Percentiles rank a stretch among this genome's conserved stretches.
These are phyloP conservation scores for Camponotus floridanus DNA, from an alignment of 1,140 invertebrate species.

Conservation along the genomic window DNA sequence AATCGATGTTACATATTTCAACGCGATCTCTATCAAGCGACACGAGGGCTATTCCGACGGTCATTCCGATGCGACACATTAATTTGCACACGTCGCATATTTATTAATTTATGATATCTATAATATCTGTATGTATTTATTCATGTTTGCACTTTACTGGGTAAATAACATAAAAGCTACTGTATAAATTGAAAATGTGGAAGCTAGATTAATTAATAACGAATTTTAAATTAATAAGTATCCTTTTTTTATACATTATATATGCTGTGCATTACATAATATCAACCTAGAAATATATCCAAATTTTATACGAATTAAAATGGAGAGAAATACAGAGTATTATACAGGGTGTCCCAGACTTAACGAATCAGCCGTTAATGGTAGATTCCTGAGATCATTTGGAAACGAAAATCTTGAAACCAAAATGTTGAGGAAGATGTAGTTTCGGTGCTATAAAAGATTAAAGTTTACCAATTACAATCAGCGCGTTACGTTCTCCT, in stretches of 20 bases:
- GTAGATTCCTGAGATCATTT: too few relatives aligned
- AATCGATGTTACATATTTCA: constrained; percentile 7
- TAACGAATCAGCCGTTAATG: too few relatives aligned
- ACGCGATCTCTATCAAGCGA: not conserved
- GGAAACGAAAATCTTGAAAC: too few relatives aligned
- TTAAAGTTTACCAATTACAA: too few relatives aligned
- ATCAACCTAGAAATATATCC: not conserved
- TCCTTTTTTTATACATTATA: not conserved
- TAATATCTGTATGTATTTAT: constrained; percentile 42
- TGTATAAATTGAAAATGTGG: not conserved
- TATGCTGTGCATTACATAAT: not conserved
- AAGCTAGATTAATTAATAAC: constrained; percentile 34
- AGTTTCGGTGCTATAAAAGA: too few relatives aligned
- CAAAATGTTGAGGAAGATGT: too few relatives aligned
- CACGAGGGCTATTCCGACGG: not conserved
- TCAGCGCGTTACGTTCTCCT: too few relatives aligned
- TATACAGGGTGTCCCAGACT: not conserved
- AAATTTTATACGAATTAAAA: not conserved
- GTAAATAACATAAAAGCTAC: not conserved
- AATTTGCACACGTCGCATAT: constrained; percentile 30
- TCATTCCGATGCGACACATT: not conserved
- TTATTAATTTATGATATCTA: constrained; percentile 28
- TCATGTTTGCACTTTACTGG: constrained; percentile 29
- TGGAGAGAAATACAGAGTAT: not conserved
- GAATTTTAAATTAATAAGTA: constrained; percentile 19